Base-by-base conservation (phyloP, 1,140 invertebrate genomes). In the Cotesia vestalis region DNA sequence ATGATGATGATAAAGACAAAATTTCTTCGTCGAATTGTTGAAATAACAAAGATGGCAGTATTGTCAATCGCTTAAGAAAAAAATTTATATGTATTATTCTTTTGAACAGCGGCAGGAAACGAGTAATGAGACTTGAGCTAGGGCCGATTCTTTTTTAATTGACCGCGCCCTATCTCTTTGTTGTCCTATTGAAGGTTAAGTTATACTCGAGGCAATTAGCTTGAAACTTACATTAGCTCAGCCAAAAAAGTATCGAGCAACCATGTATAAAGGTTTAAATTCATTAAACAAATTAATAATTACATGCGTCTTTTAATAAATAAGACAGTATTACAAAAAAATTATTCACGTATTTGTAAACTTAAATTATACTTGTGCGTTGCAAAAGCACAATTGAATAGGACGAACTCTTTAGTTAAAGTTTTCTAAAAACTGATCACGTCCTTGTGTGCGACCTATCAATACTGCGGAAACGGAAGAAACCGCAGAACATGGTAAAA, bases 121-220 rank as follows among this genome's bases (percentile, higher is more conserved):
- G 51, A 72, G 69, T 77, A 76, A 77, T 76, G 76, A 77, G 74
- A 75, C 68, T 71, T 68, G 69, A 73, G 27, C 27, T 27, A 27
- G 72, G 69, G 55, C 61, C 53, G 51, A 74, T 78, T 72, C 62
- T 66, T 67, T 76, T 78, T 77, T 77, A 78, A 79, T 79, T 75
- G 77, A 76, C 75, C 78, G 70, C 77, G 71, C 77, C 78, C 72
- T 57, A 51, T 71, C 66, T 72, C 73, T 70, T 76, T 76, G 70
- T 72, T 66, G 62, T 51, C 27, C 20, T 66, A 20, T 17, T 38
- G 60, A 36, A 62, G 36, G 36, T 62, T 36, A 62, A 62, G 36
- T 35, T 27, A 62, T 62, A 62, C 57, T 59, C 4, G 11, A 62
- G n/a, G 35, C 60, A 38, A 62, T 38, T 36, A 62, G 60, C 60